Conservation (phyloP, 2,888 invertebrate genomes). For the Drosophila mayaguana region DNA sequence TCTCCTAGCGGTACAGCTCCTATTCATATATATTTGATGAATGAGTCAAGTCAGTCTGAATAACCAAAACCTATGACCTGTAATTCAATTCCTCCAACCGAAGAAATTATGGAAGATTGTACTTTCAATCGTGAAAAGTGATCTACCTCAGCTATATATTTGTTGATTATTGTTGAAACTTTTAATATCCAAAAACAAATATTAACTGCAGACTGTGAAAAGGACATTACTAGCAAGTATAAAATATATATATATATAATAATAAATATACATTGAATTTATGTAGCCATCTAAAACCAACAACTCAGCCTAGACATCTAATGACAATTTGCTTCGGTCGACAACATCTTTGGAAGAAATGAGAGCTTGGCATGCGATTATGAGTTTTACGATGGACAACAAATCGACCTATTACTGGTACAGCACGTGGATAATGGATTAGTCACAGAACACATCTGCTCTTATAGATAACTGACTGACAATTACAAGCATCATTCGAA, state of each 20-base stretch:
- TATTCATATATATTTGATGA: neutral
- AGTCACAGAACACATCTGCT: slow-evolving; percentile 16
- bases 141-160: too few species aligned
- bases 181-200: too few species aligned
- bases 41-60: neutral
- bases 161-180: too few species aligned
- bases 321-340: neutral
- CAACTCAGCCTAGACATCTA: neutral
- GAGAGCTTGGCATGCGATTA: slow-evolving; percentile 5
- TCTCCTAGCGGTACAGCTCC: neutral
- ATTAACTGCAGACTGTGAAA: too few species aligned
- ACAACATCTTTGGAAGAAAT: neutral
- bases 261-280: neutral
- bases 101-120: neutral
- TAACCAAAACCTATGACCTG: neutral
- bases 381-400: neutral
- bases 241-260: neutral
- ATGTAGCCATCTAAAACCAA: neutral
- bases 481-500: slow-evolving; percentile 27
- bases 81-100: neutral
- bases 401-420: neutral
- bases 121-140: too few species aligned
- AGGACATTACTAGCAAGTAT: neutral
- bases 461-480: slow-evolving; percentile 1
- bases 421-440: slow-evolving; percentile 8